phyloP scores from a whole-genome alignment of 2,113 vertebrate genomes.

The Petroica traversi region DNA sequence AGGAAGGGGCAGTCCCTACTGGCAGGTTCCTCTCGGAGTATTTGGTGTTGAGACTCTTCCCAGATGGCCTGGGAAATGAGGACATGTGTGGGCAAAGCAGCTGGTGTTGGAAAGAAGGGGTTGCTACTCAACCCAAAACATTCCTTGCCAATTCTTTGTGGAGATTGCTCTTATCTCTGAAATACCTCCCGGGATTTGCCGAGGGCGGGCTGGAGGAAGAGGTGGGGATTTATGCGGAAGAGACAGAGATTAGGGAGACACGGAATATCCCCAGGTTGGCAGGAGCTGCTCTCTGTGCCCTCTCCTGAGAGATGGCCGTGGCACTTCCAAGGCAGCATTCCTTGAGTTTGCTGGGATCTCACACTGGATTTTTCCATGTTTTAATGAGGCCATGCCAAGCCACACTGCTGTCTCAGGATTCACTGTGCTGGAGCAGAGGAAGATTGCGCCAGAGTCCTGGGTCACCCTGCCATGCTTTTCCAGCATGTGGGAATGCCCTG shows the following conservation, averaged over 20 bases:
- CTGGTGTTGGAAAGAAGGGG: not conserved
- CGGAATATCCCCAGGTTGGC: rapidly evolving
- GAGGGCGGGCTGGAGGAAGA: not conserved
- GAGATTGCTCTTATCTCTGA: not conserved
- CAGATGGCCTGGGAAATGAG: not conserved
- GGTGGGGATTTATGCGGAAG: not conserved
- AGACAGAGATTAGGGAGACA: not conserved
- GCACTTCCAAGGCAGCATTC: not conserved
- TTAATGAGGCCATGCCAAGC: rapidly evolving
- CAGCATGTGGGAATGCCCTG: not conserved
- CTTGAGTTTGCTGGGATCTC: not conserved
- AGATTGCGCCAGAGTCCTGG: not conserved
- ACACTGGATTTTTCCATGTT: not conserved
- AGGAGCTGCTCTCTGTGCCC: not conserved
- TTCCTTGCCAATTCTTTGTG: not conserved
- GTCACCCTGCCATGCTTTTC: not conserved
- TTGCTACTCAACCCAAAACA: not conserved
- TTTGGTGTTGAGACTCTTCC: not conserved
- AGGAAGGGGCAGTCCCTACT: not conserved
- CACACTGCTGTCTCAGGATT: rapidly evolving
- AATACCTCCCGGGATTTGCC: rapidly evolving
- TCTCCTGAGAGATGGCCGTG: not conserved
- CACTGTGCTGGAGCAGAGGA: rapidly evolving
- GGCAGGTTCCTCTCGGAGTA: rapidly evolving
- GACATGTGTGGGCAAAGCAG: not conserved